A percentile compares a stretch with the other conserved stretches of the same genome.
Evolutionary conservation across 2,113 vertebrate genomes (phyloP).

Genomic region (Pelecanus crispus): DNA sequence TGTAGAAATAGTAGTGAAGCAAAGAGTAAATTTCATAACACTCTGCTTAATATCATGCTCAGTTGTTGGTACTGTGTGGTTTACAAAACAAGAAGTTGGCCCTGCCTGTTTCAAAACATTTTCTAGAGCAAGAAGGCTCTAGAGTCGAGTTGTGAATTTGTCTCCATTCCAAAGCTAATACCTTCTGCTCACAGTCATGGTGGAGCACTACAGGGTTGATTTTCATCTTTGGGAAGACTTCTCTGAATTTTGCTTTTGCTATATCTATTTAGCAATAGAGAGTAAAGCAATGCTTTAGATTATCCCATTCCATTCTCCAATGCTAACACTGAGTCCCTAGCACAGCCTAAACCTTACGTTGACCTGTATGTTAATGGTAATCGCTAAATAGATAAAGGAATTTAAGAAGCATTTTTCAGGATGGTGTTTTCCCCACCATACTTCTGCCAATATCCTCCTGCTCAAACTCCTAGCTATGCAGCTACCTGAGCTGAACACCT

Average conservation of each 20-base stretch:
- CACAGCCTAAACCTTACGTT: background rate
- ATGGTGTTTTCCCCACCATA: background rate
- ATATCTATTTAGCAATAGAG: background rate
- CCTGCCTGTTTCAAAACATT: background rate
- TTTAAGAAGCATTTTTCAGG: background rate
- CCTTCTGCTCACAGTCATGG: background rate
- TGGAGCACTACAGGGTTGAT: background rate
- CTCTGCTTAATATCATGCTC: background rate
- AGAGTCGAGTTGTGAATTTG: background rate
- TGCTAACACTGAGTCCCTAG: background rate
- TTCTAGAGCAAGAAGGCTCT: background rate
- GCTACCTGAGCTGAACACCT: background rate
- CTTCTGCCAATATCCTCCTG: background rate
- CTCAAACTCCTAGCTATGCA: background rate
- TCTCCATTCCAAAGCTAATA: background rate
- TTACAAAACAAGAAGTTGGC: background rate
- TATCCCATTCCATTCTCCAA: background rate
- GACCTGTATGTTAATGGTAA: background rate
- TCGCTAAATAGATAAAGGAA: background rate
- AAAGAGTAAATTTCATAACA: background rate
- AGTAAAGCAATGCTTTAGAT: background rate
- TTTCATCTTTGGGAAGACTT: background rate
- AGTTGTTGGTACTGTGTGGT: background rate
- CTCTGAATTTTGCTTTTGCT: background rate
- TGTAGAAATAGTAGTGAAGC: background rate